Evolutionary conservation across 2,888 invertebrate genomes (phyloP).

Genomic region (Pristionchus entomophagus): DNA sequence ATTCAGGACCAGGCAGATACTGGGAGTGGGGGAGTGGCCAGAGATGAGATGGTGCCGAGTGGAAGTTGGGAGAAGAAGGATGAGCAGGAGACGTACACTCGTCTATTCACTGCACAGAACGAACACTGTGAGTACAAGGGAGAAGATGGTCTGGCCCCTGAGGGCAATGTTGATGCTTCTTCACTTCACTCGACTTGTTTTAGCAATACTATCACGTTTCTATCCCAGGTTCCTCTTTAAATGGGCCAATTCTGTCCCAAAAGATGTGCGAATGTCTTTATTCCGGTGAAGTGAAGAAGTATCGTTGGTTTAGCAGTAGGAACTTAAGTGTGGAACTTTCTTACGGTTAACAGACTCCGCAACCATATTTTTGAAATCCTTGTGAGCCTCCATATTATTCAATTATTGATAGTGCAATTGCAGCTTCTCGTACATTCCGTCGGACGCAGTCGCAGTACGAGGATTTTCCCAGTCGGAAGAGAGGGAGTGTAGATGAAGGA

Average conservation of each 20-base stretch:
- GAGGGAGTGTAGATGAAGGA: background rate
- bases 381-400: no score
- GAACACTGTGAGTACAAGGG: background rate
- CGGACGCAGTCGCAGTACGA: slow-evolving; percentile 29
- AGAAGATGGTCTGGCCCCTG: no score
- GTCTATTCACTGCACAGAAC: slow-evolving; percentile 16
- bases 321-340: no score
- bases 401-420: background rate
- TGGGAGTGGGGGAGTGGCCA: no score
- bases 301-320: no score
- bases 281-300: no score
- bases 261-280: no score
- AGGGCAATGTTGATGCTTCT: no score
- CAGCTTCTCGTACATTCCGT: slow-evolving; percentile 29
- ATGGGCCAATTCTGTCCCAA: no score
- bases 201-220: background rate
- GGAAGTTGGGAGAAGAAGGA: background rate
- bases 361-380: no score
- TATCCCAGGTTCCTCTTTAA: no score
- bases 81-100: background rate
- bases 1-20: background rate
- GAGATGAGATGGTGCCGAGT: background rate
- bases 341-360: no score
- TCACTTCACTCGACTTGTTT: background rate
- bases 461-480: background rate